Evolutionary conservation across 1,140 invertebrate species (phyloP).

Genomic region (Cyclina sinensis): DNA sequence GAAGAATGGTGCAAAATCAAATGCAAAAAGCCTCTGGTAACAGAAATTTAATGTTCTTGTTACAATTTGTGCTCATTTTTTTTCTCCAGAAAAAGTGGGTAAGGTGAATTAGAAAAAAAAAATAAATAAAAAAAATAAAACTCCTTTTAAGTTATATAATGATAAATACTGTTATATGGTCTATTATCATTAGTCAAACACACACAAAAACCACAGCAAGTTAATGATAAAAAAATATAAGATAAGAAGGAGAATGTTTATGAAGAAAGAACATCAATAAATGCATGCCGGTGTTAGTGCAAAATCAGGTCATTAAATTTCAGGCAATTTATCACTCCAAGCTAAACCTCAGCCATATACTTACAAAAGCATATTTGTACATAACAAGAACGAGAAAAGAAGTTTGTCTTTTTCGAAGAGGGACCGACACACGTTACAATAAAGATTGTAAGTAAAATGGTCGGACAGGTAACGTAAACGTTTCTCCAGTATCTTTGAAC

Average conservation of each 20-base stretch:
- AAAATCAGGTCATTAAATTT: not conserved
- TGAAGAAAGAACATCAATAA: not conserved
- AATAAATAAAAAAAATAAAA: not conserved
- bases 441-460: constrained; percentile 86
- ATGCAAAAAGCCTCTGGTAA: too few species aligned
- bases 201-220: constrained; percentile 12
- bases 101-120: not conserved
- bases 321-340: constrained; percentile 1
- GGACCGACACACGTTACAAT: constrained; percentile 85
- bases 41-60: too few species aligned
- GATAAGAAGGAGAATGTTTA: not conserved
- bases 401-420: constrained; percentile 87
- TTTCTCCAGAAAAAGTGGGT: too few species aligned
- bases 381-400: constrained; percentile 86
- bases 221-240: not conserved
- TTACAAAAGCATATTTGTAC: constrained; percentile 87
- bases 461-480: constrained; percentile 85
- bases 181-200: not conserved
- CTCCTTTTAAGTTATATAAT: not conserved
- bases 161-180: not conserved
- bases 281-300: constrained; percentile 6
- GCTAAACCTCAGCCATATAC: constrained; percentile 71
- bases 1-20: too few species aligned
- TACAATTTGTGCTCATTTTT: too few species aligned
- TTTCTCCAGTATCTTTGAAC: constrained; percentile 84